These are phyloP conservation scores for Mastigias papua DNA, from an alignment of 30 jellyfish, hydroid and myxozoan genomes.

Conservation along the genomic window DNA sequence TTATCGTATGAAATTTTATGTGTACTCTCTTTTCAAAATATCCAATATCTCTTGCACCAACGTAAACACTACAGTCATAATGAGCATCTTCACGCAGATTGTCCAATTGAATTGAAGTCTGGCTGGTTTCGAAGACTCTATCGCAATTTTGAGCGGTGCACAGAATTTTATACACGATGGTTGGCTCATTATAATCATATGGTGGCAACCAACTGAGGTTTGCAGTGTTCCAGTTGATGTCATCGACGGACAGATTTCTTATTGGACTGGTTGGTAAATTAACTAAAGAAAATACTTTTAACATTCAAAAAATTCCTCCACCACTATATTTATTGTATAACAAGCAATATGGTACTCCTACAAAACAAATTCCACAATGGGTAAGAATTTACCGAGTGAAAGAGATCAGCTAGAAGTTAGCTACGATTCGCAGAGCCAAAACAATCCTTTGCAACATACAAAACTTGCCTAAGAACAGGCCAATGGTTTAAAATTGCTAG, in stretches of 20 bases:
- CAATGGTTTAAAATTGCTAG: too few species aligned
- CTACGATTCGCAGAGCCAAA: too few species aligned
- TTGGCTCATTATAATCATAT: constrained; percentile 29
- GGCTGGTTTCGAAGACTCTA: background rate
- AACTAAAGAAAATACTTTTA: too few species aligned
- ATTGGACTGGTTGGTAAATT: constrained; percentile 40
- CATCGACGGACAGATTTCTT: background rate
- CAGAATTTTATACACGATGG: constrained; percentile 3
- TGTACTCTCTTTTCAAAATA: background rate
- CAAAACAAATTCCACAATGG: too few species aligned
- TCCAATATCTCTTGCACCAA: constrained; percentile 55
- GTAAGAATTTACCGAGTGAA: too few species aligned
- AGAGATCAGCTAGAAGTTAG: too few species aligned
- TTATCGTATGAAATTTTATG: constrained; percentile 6
- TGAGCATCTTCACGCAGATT: constrained; percentile 5
- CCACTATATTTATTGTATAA: too few species aligned
- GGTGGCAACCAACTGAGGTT: constrained; percentile 56
- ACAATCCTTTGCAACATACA: too few species aligned
- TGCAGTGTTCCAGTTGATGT: constrained; percentile 30
- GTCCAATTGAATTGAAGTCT: background rate
- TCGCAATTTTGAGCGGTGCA: background rate
- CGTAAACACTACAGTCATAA: constrained; percentile 18
- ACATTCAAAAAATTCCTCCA: too few species aligned
- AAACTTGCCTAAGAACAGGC: too few species aligned
- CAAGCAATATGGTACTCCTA: too few species aligned